Base-by-base conservation (phyloP, 1,140 invertebrate genomes). In the Leptopilina boulardi region DNA sequence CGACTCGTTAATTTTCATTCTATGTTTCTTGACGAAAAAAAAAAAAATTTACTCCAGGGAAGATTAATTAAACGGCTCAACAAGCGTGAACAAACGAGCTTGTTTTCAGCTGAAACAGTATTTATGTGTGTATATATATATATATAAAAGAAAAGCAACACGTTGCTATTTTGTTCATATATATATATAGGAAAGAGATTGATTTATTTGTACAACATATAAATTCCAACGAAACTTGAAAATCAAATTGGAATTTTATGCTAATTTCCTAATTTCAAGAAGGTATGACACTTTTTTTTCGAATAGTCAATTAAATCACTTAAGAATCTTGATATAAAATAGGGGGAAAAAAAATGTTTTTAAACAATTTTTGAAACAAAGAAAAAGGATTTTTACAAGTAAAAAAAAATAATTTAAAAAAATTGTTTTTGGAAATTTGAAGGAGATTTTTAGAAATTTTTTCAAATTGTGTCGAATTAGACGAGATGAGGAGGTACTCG, bases 121-220 rank as follows among this genome's bases (percentile, higher is more conserved):
- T 38, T 38, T 38, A 38, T 38, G n/a, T n/a, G n/a, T n/a, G n/a
- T n/a, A 38, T 38, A 38, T 38, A 9, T 38, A 9, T 38, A 38
- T 21, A 59, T 74, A 15, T 34, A 74, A 74, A 21, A 74, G 73
- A 75, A 75, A 72, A 56, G 42, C 66, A 75, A 75, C 74, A 75
- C 74, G 66, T 74, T 66, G 73, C 66, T 26, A 41, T 59, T 77
- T 44, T 23, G 56, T 19, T 2, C 54, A 19, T 19, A 11, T n/a
- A n/a, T n/a, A n/a, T n/a, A n/a, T 19, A 21, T 54, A 21, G n/a
- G 21, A 23, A 23, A 13, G 3, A n/a, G 56, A 66, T 66, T n/a
- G 26, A 66, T 66, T 66, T 30, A n/a, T n/a, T 23, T 15, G 10
- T 66, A 30, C 10, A 13, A 30, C 26, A 8, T 19, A 19, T 13